Evolutionary conservation across 2,888 invertebrate species (phyloP), one percentile per base, ranked within the genome.

Genomic region (Coenonympha glycerion): DNA sequence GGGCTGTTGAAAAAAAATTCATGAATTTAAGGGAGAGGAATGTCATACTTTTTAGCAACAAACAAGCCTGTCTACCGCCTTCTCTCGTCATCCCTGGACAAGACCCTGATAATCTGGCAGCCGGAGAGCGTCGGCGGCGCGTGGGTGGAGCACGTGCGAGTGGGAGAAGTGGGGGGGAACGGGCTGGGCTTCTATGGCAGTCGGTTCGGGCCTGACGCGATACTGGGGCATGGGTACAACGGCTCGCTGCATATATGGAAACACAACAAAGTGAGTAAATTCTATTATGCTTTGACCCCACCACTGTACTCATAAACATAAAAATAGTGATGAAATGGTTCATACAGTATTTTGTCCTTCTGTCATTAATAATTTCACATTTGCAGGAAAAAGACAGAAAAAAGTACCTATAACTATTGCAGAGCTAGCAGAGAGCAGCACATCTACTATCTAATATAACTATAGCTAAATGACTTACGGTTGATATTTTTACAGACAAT

Each of bases 131-230:
- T 44, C 39, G 61, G 13, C 4, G 92, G 90, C 0, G 87, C 95
- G 39, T 98, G 98, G 98, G 85, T 92, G 52, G 97, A 97, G 69
- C 89, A 89, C 46, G 90, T 93, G 1, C 87, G 97, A 33, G 92
- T 98, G 2, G 98, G 98, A 0, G 96, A 95, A 73, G 94, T 97
- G 15, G 98, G 98, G 1, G 98, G 98, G 0, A 96, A 95, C 73
- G 94, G 94, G 0, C 87, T 97, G n/a, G 98, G 98, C 2, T 97
- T 97, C 76, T 96, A 94, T 71, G 97, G 97, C 2, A 94, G 94
- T 47, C 90, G 93, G 71, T 95, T 95, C 78, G 90, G 92, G 13
- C 90, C 91, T 0, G 76, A 87, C 19, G 88, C 89, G 1, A 91
- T 98, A 45, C 73, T 97, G 57, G 95, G 92, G 0, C 93, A 97